Conservation (phyloP, 2,113 vertebrate genomes). For the Ctenomys sociabilis region DNA sequence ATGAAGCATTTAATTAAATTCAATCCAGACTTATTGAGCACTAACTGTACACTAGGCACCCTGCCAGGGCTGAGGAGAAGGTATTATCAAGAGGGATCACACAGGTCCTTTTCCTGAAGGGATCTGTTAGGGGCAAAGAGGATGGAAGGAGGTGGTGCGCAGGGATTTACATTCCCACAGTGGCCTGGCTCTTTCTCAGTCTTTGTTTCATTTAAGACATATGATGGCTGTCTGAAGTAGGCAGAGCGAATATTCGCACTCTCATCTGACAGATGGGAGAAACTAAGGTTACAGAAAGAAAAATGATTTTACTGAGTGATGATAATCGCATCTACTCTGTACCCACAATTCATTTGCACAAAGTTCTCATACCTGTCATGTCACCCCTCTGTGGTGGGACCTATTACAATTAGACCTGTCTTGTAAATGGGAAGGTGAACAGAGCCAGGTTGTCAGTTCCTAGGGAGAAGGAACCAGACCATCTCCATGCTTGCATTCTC, state of each 20-base stretch:
- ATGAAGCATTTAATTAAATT: not conserved
- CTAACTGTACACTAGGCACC: not conserved
- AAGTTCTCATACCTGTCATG: slow-evolving; percentile 35
- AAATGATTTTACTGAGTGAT: slow-evolving; percentile 13
- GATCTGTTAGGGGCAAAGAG: not conserved
- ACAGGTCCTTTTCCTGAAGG: not conserved
- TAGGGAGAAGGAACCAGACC: not conserved
- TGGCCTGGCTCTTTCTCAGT: not conserved
- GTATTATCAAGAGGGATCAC: not conserved
- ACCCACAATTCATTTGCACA: slow-evolving; percentile 51
- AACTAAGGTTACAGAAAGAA: slow-evolving; percentile 60
- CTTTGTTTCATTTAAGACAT: slow-evolving; percentile 46
- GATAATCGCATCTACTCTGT: slow-evolving; percentile 56
- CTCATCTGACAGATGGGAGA: slow-evolving; percentile 70
- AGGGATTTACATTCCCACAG: not conserved
- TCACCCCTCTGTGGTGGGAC: not conserved
- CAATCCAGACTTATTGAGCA: not conserved
- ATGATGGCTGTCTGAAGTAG: slow-evolving; percentile 51
- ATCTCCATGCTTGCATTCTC: not conserved
- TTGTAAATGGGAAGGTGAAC: slow-evolving; percentile 1
- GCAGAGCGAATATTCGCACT: slow-evolving; percentile 57
- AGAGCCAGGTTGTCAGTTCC: not conserved
- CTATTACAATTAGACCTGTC: not conserved
- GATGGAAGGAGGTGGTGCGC: not conserved
- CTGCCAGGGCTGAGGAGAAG: not conserved